phyloP scores from a whole-genome alignment of 1,140 invertebrate species.

The Leptonema lineaticorne region DNA sequence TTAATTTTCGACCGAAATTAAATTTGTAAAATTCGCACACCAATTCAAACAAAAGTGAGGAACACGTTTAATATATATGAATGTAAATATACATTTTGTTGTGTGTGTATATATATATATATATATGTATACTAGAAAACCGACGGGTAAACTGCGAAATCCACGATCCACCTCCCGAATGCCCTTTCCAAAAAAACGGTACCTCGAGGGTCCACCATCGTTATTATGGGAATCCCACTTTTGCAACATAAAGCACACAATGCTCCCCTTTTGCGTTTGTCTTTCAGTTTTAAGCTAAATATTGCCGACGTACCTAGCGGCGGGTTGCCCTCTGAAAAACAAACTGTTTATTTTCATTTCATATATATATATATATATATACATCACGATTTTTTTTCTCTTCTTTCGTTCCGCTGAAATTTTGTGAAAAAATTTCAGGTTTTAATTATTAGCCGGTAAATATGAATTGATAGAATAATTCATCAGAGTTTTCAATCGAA shows the following conservation, averaged over 20 bases:
- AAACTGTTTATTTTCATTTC: slow-evolving; percentile 22
- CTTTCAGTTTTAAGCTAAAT: slow-evolving; percentile 20
- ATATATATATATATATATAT: not conserved
- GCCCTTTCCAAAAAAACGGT: not conserved
- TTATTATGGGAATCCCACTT: slow-evolving; percentile 21
- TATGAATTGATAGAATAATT: not conserved
- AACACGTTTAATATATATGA: slow-evolving; percentile 2
- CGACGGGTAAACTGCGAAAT: too few species aligned
- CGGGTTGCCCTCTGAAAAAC: not conserved
- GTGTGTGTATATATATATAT: too few species aligned
- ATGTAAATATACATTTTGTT: not conserved
- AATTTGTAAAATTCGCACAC: slow-evolving; percentile 22
- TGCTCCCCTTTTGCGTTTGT: slow-evolving; percentile 17
- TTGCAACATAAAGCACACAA: slow-evolving; percentile 23
- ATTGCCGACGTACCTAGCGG: too few species aligned
- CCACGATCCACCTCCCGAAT: too few species aligned
- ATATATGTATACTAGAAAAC: too few species aligned
- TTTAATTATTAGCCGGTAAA: not conserved
- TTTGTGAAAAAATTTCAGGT: too few species aligned
- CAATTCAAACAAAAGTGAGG: slow-evolving; percentile 22
- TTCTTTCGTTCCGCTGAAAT: too few species aligned
- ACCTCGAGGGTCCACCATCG: slow-evolving; percentile 6
- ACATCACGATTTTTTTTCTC: too few species aligned
- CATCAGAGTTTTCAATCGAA: too few species aligned
- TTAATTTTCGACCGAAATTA: slow-evolving; percentile 18